Conservation (phyloP, 2,113 vertebrate genomes). For the Mugil cephalus region DNA sequence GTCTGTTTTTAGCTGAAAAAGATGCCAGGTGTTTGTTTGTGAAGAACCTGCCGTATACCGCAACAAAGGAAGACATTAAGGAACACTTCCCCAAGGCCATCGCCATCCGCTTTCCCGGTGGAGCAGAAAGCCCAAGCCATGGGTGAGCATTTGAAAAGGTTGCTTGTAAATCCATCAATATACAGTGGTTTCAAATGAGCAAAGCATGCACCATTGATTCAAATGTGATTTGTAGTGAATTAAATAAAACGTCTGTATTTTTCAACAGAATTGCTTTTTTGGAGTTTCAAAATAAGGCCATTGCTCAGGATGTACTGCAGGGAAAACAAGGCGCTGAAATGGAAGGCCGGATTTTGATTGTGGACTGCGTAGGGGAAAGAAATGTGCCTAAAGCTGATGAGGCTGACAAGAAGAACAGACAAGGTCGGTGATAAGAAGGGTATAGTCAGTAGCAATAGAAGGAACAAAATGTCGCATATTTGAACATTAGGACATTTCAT, state of each 20-base stretch:
- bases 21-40: conserved; percentile 89
- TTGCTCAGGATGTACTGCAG: conserved; percentile 85
- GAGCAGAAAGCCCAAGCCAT: conserved; percentile 83
- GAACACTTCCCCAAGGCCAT: conserved; percentile 87
- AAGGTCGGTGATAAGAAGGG: conserved; percentile 43
- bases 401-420: neutral
- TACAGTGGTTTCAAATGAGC: neutral
- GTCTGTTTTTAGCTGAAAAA: conserved; percentile 75
- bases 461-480: too few relatives aligned
- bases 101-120: conserved; percentile 86
- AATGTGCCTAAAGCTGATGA: conserved; percentile 63
- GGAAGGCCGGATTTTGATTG: conserved; percentile 86
- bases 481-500: neutral
- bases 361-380: conserved; percentile 86
- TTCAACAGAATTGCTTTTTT: conserved; percentile 90
- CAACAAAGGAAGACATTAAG: conserved; percentile 86
- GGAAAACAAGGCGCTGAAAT: conserved; percentile 87
- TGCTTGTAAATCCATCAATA: neutral
- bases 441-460: neutral
- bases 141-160: conserved; percentile 83
- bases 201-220: neutral
- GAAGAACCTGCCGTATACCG: conserved; percentile 90
- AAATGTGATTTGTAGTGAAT: neutral
- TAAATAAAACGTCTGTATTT: neutral
- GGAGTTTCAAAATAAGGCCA: conserved; percentile 89